These are phyloP conservation scores for Amazona finschi DNA, from an alignment of 2,797 vertebrate species.

Conservation along the genomic window DNA sequence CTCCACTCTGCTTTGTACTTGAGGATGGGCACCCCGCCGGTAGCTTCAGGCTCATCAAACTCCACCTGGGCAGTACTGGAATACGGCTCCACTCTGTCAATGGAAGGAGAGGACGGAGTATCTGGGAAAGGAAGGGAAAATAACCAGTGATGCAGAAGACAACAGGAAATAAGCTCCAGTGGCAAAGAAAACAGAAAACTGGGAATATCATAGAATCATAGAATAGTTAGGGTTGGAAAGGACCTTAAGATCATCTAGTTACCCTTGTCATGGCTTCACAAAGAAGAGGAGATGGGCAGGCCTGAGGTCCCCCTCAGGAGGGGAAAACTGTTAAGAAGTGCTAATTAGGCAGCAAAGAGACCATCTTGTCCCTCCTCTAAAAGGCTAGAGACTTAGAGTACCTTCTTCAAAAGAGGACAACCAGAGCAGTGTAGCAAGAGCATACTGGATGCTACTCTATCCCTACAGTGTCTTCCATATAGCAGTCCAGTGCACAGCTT, in stretches of 20 bases:
- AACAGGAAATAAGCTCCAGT: neutral
- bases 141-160: neutral
- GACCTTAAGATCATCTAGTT: no score
- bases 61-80: constrained; percentile 91
- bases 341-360: neutral
- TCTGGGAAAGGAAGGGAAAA: constrained; percentile 75
- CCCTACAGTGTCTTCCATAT: neutral
- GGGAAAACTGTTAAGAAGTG: neutral
- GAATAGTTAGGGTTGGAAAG: no score
- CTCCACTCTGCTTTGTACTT: constrained; percentile 91
- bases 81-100: constrained; percentile 88
- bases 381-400: neutral
- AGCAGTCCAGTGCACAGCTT: accelerated
- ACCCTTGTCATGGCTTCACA: no score
- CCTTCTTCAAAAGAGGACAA: neutral
- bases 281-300: neutral
- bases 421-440: neutral
- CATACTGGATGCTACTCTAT: neutral
- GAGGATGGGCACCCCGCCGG: constrained; percentile 91
- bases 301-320: neutral
- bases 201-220: neutral
- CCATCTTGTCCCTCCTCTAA: neutral
- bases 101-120: constrained; percentile 89
- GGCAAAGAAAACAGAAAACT: neutral
- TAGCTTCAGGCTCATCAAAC: constrained; percentile 91